A percentile compares a stretch with the other conserved stretches of the same genome.
Evolutionary conservation across 2,797 vertebrate genomes (phyloP).

Genomic region (Lithobates pipiens): DNA sequence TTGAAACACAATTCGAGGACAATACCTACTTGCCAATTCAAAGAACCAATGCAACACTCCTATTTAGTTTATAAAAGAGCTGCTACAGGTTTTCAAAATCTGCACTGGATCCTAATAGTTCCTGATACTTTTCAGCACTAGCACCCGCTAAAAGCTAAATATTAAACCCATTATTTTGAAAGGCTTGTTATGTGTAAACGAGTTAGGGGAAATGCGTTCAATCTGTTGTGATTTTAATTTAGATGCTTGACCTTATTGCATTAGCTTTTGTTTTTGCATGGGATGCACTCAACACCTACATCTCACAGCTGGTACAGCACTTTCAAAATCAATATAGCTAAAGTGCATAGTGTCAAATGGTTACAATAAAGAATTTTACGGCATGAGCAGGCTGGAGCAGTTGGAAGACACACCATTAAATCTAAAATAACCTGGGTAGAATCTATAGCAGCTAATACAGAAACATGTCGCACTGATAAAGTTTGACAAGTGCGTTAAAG

Average conservation of each 20-base stretch:
- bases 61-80: not conserved
- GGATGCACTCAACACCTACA: constrained; percentile 55
- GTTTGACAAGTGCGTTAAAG: constrained; percentile 33
- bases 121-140: constrained; percentile 9
- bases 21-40: not conserved
- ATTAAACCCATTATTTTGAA: not conserved
- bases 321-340: constrained; percentile 55
- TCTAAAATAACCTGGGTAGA: constrained; percentile 33
- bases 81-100: not conserved
- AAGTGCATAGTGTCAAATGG: constrained; percentile 39
- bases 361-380: constrained; percentile 55
- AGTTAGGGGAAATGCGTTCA: not conserved
- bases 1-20: not conserved
- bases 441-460: constrained; percentile 32
- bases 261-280: constrained; percentile 49
- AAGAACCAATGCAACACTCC: not conserved
- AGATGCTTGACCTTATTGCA: constrained; percentile 42
- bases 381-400: constrained; percentile 13
- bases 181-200: constrained; percentile 18
- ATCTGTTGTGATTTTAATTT: constrained; percentile 17
- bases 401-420: constrained; percentile 54
- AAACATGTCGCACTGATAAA: constrained; percentile 21
- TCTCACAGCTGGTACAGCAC: constrained; percentile 58
- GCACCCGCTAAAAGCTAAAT: constrained; percentile 3
- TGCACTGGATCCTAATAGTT: not conserved